Conservation (phyloP, 1,140 invertebrate species). For the Trypoxylus dichotomus region DNA sequence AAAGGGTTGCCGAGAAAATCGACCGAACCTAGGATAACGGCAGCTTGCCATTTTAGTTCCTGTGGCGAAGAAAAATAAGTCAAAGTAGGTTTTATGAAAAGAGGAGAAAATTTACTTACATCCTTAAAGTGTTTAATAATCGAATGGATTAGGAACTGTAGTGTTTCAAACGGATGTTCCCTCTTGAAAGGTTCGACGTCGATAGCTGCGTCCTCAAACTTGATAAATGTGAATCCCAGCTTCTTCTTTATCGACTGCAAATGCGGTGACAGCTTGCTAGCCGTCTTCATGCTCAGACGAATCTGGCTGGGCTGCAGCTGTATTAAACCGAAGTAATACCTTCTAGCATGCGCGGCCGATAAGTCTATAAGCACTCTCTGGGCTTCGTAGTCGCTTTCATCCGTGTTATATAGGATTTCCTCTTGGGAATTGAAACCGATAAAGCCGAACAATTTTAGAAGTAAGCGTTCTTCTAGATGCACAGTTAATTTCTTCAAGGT, state of each 20-base stretch:
- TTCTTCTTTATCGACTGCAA: constrained; percentile 82
- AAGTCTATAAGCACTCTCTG: constrained; percentile 77
- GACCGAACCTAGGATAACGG: constrained; percentile 91
- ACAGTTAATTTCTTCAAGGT: constrained; percentile 82
- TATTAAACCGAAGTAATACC: constrained; percentile 90
- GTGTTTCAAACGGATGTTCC: constrained; percentile 87
- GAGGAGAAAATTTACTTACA: constrained; percentile 54
- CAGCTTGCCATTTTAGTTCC: constrained; percentile 94
- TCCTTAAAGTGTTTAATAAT: constrained; percentile 82
- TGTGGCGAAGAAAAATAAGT: no score
- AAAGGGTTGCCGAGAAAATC: constrained; percentile 97
- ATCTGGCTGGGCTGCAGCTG: constrained; percentile 78
- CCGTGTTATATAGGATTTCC: constrained; percentile 56
- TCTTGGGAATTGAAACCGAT: constrained; percentile 68
- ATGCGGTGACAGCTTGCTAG: constrained; percentile 74
- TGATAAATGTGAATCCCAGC: constrained; percentile 85
- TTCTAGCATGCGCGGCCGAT: constrained; percentile 75
- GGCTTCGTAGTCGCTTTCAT: constrained; percentile 77
- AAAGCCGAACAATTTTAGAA: constrained; percentile 75
- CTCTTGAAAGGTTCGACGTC: constrained; percentile 85
- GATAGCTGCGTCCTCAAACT: constrained; percentile 95
- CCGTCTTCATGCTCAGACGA: constrained; percentile 82
- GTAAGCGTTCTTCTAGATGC: constrained; percentile 83
- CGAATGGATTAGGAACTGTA: constrained; percentile 73
- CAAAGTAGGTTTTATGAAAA: no score